Percentiles rank a stretch among this genome's conserved stretches.
phyloP scores from a whole-genome alignment of 2,797 vertebrate genomes.

The Typhlichthys eigenmanni region DNA sequence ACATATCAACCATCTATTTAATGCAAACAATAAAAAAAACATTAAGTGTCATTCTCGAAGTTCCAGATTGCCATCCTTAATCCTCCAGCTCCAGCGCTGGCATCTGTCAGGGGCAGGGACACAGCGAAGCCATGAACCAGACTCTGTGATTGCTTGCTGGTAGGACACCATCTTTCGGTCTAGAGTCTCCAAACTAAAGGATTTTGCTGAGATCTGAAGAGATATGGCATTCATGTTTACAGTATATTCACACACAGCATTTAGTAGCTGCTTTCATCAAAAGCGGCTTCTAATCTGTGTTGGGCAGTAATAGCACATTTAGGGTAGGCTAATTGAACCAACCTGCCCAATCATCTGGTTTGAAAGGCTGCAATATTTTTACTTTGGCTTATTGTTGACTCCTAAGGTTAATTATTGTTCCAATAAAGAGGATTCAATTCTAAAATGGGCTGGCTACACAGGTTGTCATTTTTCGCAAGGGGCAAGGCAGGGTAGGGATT shows the following conservation, averaged over 20 bases:
- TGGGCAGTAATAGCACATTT: no score
- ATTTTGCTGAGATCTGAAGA: constrained; percentile 81
- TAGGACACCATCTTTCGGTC: constrained; percentile 84
- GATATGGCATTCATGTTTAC: constrained; percentile 1
- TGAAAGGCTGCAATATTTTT: no score
- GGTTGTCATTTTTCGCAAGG: no score
- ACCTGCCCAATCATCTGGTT: no score
- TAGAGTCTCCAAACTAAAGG: constrained; percentile 89
- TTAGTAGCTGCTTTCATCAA: background rate
- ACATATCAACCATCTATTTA: background rate
- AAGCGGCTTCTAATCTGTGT: background rate
- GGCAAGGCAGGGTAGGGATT: no score
- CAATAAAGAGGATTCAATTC: no score
- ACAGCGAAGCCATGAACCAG: constrained; percentile 86
- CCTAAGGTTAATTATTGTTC: no score
- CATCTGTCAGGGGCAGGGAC: constrained; percentile 85
- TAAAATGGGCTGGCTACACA: no score
- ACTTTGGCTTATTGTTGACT: no score
- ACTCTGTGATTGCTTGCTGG: constrained; percentile 83
- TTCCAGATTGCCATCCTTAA: constrained; percentile 86
- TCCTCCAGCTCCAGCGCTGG: constrained; percentile 87
- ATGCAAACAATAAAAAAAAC: background rate
- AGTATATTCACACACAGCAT: background rate
- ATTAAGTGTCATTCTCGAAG: constrained; percentile 53
- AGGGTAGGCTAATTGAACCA: no score